Conservation (phyloP, 2,797 vertebrate genomes). For the Lagodon rhomboides region DNA sequence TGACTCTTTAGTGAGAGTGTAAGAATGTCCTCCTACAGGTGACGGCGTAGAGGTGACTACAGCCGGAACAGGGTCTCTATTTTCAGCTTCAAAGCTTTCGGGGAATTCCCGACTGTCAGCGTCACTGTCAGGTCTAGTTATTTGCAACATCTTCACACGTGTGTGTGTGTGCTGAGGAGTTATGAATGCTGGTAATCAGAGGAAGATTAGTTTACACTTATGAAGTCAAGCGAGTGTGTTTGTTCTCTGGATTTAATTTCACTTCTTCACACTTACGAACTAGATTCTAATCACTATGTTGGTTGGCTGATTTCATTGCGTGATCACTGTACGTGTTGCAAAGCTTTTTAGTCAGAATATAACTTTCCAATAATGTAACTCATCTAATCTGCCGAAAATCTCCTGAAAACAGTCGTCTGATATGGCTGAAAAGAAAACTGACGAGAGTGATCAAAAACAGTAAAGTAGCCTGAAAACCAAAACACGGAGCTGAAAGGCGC, state of each 20-base stretch:
- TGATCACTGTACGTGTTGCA: too few relatives aligned
- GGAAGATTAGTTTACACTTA: neutral
- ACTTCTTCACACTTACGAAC: neutral
- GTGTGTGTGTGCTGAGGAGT: neutral
- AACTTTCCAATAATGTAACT: too few relatives aligned
- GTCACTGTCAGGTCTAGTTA: neutral
- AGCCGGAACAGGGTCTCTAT: constrained; percentile 16
- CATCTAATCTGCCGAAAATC: too few relatives aligned
- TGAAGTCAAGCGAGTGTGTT: neutral
- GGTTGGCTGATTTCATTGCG: too few relatives aligned
- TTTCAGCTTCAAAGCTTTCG: constrained; percentile 40
- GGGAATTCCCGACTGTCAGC: constrained; percentile 44
- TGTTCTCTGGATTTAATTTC: neutral
- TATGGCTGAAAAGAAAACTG: neutral
- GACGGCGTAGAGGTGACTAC: constrained; percentile 18
- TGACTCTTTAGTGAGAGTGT: constrained; percentile 35
- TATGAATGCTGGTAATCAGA: neutral
- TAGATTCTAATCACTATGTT: too few relatives aligned
- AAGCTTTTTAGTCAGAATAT: too few relatives aligned
- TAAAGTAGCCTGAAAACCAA: neutral
- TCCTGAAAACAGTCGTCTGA: neutral
- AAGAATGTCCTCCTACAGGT: constrained; percentile 38
- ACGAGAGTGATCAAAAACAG: too few relatives aligned
- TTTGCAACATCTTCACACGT: constrained; percentile 15
- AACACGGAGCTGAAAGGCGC: neutral